These are phyloP conservation scores for Celastrina argiolus DNA, from an alignment of 2,888 invertebrate species.

Conservation along the genomic window DNA sequence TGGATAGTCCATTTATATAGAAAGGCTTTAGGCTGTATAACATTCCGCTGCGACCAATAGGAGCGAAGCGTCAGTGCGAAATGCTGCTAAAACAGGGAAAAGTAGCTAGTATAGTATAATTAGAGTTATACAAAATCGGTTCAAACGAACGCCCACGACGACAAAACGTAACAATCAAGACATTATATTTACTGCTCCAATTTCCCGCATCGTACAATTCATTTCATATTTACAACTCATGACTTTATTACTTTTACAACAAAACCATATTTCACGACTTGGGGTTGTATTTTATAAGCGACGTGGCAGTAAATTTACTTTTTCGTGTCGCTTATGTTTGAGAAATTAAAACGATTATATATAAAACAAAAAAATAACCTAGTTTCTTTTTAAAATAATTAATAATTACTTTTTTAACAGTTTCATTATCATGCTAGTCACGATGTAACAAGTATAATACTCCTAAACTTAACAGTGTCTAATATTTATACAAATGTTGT, in stretches of 20 bases:
- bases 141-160: background rate
- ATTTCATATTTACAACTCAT: background rate
- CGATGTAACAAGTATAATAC: too few relatives aligned
- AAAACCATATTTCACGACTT: background rate
- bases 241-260: constrained; percentile 10
- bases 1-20: too few relatives aligned
- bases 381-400: background rate
- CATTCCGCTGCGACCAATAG: too few relatives aligned
- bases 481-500: too few relatives aligned
- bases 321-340: background rate
- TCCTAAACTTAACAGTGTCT: too few relatives aligned
- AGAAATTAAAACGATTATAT: background rate
- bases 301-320: background rate
- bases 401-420: too few relatives aligned
- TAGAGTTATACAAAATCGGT: background rate
- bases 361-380: background rate
- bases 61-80: too few relatives aligned
- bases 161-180: background rate
- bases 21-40: too few relatives aligned
- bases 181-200: background rate
- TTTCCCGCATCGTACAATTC: background rate
- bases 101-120: too few relatives aligned
- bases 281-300: background rate
- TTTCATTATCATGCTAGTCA: too few relatives aligned
- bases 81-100: too few relatives aligned